Conservation (phyloP, 2,888 invertebrate species). For the Rotaria magnacalcarata region DNA sequence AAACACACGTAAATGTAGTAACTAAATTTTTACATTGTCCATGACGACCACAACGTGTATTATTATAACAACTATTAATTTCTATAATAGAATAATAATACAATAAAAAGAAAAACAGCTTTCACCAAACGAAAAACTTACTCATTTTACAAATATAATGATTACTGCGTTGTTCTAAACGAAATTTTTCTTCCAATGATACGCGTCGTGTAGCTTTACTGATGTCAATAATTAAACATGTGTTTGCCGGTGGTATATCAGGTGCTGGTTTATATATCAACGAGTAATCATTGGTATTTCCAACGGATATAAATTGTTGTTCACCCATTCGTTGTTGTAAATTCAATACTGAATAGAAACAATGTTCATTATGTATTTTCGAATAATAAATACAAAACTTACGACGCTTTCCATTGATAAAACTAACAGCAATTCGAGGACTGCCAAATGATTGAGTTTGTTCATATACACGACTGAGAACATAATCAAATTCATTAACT, state of each 20-base stretch:
- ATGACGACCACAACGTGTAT: constrained; percentile 41
- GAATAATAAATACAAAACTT: background rate
- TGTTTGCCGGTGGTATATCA: background rate
- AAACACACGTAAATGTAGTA: constrained; percentile 33
- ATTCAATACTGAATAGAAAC: background rate
- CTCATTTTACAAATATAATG: constrained; percentile 31
- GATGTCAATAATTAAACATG: constrained; percentile 8
- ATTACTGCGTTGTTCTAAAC: constrained; percentile 14
- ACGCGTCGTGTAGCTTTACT: background rate
- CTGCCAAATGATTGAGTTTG: background rate
- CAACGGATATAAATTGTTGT: background rate
- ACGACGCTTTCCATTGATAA: background rate
- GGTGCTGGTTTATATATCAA: background rate
- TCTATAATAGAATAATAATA: background rate
- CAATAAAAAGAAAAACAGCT: background rate
- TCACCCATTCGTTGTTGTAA: background rate
- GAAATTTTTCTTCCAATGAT: constrained; percentile 27
- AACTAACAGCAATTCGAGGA: constrained; percentile 7
- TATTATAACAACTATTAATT: constrained; percentile 44
- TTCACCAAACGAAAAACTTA: background rate
- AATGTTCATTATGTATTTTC: background rate
- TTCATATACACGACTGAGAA: background rate
- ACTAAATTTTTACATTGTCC: constrained; percentile 43
- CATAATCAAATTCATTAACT: constrained; percentile 15
- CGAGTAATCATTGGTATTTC: background rate